Percentiles rank a stretch among this genome's conserved stretches.
phyloP scores from a whole-genome alignment of 2,113 vertebrate genomes.

The Tapirus terrestris region DNA sequence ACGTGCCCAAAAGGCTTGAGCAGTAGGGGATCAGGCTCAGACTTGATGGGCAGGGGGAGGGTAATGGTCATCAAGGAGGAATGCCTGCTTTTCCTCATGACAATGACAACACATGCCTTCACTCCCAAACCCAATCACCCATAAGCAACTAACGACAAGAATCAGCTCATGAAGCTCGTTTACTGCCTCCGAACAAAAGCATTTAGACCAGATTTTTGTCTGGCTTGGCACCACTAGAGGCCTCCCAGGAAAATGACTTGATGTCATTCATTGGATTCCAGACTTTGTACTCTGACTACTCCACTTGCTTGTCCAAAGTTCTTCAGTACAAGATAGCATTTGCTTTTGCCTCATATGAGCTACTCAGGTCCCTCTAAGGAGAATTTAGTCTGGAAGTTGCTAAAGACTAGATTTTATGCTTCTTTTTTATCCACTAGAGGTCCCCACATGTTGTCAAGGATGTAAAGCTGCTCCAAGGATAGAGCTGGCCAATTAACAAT shows the following conservation, averaged over 20 bases:
- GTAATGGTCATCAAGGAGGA: not conserved
- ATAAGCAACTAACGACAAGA: not conserved
- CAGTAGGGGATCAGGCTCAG: not conserved
- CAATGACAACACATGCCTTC: not conserved
- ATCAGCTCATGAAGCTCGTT: not conserved
- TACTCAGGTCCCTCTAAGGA: not conserved
- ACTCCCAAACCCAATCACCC: not conserved
- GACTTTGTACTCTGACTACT: not conserved
- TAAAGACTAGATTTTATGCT: not conserved
- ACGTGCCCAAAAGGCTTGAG: not conserved
- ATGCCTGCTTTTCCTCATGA: not conserved
- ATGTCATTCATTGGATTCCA: not conserved
- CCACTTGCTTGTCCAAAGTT: not conserved
- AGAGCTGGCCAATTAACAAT: not conserved
- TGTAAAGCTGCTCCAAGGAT: not conserved
- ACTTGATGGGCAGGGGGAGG: not conserved
- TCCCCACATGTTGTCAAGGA: not conserved
- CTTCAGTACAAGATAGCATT: not conserved
- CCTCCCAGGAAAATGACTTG: not conserved
- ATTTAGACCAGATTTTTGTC: not conserved
- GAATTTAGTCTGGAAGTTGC: not conserved
- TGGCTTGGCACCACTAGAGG: not conserved
- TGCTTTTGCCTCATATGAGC: not conserved
- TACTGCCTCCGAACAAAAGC: not conserved
- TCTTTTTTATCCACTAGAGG: not conserved